A percentile compares a stretch with the other conserved stretches of the same genome.
phyloP scores from a whole-genome alignment of 2,113 vertebrate species.

The Hemiscyllium ocellatum region DNA sequence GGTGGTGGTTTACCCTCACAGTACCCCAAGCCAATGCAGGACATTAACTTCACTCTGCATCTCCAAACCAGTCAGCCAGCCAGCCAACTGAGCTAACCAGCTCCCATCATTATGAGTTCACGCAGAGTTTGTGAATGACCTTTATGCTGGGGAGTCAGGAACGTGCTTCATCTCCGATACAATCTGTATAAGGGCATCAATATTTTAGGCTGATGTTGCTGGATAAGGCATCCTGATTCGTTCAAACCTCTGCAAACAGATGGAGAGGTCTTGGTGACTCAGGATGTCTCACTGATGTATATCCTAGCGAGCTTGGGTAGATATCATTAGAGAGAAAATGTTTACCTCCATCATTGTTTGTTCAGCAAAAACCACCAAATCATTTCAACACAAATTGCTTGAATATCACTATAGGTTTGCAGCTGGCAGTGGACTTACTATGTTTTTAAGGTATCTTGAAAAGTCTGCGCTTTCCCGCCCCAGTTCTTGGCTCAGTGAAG shows the following conservation, averaged over 20 bases:
- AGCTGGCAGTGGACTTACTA: background rate
- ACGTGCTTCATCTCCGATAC: background rate
- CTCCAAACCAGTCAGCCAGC: too few relatives aligned
- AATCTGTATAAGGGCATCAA: background rate
- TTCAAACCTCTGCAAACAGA: background rate
- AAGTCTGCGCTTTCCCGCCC: background rate
- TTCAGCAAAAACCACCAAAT: background rate
- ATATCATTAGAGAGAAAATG: background rate
- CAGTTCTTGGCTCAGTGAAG: background rate
- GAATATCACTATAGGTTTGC: background rate
- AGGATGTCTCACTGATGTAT: background rate
- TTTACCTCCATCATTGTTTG: background rate
- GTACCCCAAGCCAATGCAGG: too few relatives aligned
- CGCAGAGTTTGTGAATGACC: background rate
- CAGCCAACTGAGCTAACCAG: too few relatives aligned
- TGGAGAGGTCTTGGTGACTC: background rate
- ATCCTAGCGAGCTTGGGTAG: background rate
- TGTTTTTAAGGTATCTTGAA: accelerated
- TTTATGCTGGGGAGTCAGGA: background rate
- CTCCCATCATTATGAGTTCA: background rate
- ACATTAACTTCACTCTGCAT: too few relatives aligned
- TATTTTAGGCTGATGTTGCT: background rate
- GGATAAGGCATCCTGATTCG: background rate
- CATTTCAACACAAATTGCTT: background rate
- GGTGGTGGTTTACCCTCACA: too few relatives aligned